Base-by-base conservation (phyloP, 2,888 invertebrate genomes). In the Nyleta sp. region DNA sequence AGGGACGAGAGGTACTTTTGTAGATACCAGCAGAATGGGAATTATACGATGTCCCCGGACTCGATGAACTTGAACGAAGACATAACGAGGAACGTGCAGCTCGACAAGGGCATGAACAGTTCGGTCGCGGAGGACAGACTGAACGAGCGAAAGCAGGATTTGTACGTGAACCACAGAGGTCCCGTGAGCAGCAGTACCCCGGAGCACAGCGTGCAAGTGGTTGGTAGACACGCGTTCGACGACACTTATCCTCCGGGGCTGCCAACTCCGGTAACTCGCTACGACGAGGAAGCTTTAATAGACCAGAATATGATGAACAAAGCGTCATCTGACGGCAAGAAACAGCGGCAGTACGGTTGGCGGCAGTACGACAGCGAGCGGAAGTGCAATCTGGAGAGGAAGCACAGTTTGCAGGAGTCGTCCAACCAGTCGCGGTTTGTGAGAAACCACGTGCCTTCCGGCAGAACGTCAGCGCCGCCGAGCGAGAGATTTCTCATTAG, bases 1-100 rank as follows among this genome's bases (percentile, higher is more conserved):
- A 84, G 87, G 5, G 88, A 89, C 24, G 89, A 89, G 22, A 82
- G 86, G 31, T 85, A 89, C 60, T 88, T 88, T 17, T 83, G 83
- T 22, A 85, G 88, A 22, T 86, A 89, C 62, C 89, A 89, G 24
- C 88, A 89, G 42, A 89, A 89, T 71, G 89, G 89, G 0, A 87
- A 87, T 68, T 89, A 89, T 53, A 88, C 88, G 1, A 82, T 88
- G 42, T 89, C 88, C 0, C 86, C 88, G 18, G 89, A 89, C 50
- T 87, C 89, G 15, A 87, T 89, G 89, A 88, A 89, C 62, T 77
- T 89, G 28, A 89, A 89, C 72, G 89, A 89, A 46, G 89, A 89
- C 31, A 89, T 89, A 22, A 87, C 85, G 62, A 84, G 87, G 22
- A 89, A 89, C 55, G 89, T 89, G 4, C 87, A 87, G 28, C 79